These are phyloP conservation scores for Neomonachus schauinslandi DNA, from an alignment of 2,113 vertebrate genomes.

Conservation along the genomic window DNA sequence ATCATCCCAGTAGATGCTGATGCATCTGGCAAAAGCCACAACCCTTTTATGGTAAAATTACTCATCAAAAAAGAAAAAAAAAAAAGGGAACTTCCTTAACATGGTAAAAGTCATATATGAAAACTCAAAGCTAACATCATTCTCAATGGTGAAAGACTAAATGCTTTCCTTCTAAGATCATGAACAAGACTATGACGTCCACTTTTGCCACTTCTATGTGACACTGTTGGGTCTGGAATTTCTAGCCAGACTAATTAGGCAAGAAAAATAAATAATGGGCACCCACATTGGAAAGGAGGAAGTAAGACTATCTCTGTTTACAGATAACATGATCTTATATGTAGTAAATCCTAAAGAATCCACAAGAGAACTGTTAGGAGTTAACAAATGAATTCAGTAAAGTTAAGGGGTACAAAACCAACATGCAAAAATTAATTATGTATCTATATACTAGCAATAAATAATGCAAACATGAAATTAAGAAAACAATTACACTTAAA, in stretches of 20 bases:
- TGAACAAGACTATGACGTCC: background rate
- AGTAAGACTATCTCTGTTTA: background rate
- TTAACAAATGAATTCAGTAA: conserved; percentile 22
- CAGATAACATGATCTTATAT: background rate
- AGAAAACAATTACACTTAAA: background rate
- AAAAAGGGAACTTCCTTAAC: background rate
- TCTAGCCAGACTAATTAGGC: background rate
- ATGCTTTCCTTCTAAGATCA: background rate
- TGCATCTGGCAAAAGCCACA: background rate
- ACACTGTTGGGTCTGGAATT: background rate
- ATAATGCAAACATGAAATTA: background rate
- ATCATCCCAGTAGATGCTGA: background rate
- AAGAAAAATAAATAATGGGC: background rate
- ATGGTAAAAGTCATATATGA: background rate
- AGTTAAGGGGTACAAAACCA: background rate
- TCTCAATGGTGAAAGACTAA: background rate
- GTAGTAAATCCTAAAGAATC: background rate
- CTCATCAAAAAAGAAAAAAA: background rate
- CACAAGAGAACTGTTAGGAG: background rate
- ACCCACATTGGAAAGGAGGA: background rate
- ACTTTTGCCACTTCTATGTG: background rate
- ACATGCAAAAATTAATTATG: background rate
- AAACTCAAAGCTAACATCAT: background rate
- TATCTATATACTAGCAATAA: background rate
- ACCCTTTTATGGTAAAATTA: background rate